phyloP scores from a whole-genome alignment of 2,113 vertebrate species.

The Columbina picui region DNA sequence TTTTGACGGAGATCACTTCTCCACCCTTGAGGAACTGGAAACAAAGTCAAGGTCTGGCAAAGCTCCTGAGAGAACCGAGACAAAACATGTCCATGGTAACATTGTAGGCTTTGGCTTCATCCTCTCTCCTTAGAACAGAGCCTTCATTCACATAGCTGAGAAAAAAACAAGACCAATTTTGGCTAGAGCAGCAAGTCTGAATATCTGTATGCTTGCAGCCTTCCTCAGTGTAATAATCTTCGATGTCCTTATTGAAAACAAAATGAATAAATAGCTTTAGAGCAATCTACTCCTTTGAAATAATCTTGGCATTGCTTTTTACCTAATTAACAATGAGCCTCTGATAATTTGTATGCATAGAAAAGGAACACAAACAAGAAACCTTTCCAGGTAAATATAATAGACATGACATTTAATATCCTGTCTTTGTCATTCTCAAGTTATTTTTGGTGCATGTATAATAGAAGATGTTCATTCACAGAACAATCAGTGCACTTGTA shows the following conservation, averaged over 20 bases:
- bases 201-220: neutral
- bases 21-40: neutral
- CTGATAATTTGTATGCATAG: neutral
- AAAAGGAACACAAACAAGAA: neutral
- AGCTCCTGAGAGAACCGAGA: neutral
- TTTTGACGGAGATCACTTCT: neutral
- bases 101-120: neutral
- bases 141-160: neutral
- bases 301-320: conserved; percentile 6
- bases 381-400: neutral
- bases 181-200: neutral
- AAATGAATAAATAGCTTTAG: neutral
- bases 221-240: neutral
- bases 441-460: neutral
- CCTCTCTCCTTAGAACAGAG: neutral
- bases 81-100: neutral
- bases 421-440: neutral
- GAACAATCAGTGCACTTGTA: neutral
- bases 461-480: neutral
- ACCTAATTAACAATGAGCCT: neutral
- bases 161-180: neutral
- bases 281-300: neutral
- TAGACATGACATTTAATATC: neutral
- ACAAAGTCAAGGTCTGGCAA: neutral
- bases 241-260: neutral